These are phyloP conservation scores for Corythucha ciliata DNA, from an alignment of 2,888 invertebrate species.

Conservation along the genomic window DNA sequence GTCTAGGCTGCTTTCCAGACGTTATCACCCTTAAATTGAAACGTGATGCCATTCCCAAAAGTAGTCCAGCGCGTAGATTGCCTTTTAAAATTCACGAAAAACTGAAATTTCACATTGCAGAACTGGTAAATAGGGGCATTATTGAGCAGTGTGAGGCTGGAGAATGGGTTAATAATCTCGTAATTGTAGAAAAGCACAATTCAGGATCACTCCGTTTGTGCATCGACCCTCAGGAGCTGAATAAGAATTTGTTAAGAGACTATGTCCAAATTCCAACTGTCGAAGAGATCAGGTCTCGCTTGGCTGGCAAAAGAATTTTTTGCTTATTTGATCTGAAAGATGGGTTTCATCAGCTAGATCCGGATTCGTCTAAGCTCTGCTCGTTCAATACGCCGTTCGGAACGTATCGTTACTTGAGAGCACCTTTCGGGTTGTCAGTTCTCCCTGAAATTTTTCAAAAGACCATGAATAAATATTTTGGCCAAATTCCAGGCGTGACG, in stretches of 20 bases:
- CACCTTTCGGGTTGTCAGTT: neutral
- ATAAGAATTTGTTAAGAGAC: constrained; percentile 24
- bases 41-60: constrained; percentile 3
- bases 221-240: constrained; percentile 25
- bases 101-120: neutral
- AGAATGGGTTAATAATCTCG: no score
- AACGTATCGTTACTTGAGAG: neutral
- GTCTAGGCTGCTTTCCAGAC: constrained; percentile 4
- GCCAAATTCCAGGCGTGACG: constrained; percentile 30
- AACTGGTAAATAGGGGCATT: neutral
- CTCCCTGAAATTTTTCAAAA: constrained; percentile 32
- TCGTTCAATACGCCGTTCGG: constrained; percentile 6
- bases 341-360: constrained; percentile 21
- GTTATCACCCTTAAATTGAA: neutral
- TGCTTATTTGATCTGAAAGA: no score
- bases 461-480: constrained; percentile 31
- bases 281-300: constrained; percentile 8
- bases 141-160: neutral
- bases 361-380: neutral
- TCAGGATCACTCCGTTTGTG: constrained; percentile 28
- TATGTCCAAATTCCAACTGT: constrained; percentile 18
- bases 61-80: neutral
- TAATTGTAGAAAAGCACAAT: no score
- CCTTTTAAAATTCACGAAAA: constrained; percentile 1
- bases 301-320: constrained; percentile 16